Conservation (phyloP, 2,113 vertebrate genomes). For the Leucopternis melanops region DNA sequence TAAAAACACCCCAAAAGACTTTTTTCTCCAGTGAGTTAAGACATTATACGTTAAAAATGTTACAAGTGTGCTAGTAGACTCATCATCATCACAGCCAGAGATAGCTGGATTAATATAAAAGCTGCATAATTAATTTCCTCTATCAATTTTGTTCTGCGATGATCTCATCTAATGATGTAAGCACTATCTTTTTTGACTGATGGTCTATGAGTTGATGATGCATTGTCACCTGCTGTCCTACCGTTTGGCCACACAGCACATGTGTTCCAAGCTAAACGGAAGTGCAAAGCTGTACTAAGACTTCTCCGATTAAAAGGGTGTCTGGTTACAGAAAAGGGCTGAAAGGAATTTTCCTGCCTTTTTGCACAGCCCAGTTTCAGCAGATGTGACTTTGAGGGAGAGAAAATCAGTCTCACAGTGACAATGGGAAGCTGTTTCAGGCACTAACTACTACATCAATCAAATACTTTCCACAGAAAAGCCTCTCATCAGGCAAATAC, state of each 20-base stretch:
- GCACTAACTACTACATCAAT: neutral
- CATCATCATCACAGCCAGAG: neutral
- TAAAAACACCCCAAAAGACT: neutral
- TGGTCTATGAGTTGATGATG: neutral
- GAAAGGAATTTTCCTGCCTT: neutral
- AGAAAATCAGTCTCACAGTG: neutral
- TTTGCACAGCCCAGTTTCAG: neutral
- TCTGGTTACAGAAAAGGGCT: neutral
- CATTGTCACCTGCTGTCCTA: too few relatives aligned
- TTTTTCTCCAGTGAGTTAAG: neutral
- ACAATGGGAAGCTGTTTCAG: neutral
- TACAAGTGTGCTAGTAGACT: neutral
- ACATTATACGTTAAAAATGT: neutral
- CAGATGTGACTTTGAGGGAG: neutral
- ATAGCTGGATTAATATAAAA: neutral
- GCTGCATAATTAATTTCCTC: conserved; percentile 9
- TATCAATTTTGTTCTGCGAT: neutral
- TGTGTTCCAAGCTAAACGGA: too few relatives aligned
- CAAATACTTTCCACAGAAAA: neutral
- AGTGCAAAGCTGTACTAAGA: neutral
- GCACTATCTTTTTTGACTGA: neutral
- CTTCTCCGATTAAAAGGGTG: neutral
- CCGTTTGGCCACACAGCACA: too few relatives aligned
- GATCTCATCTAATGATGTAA: conserved; percentile 37
- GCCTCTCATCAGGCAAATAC: neutral